These are phyloP conservation scores for Osmoderma eremita DNA, from an alignment of 2,888 invertebrate genomes.

Conservation along the genomic window DNA sequence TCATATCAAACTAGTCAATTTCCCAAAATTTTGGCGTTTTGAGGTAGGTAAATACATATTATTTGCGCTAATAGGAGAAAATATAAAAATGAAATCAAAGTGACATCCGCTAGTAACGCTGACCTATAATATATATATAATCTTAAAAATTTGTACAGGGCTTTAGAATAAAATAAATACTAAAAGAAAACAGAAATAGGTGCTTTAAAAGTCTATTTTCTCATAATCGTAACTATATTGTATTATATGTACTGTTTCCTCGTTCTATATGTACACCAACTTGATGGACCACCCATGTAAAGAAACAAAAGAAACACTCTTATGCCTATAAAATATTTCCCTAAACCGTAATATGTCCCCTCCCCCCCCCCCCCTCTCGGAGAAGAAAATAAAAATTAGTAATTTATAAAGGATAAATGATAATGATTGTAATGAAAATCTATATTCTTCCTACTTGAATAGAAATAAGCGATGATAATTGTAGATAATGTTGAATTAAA, in stretches of 20 bases:
- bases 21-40: too few relatives aligned
- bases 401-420: not conserved
- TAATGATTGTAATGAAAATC: conserved; percentile 47
- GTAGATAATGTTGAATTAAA: conserved; percentile 49
- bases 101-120: too few relatives aligned
- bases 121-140: too few relatives aligned
- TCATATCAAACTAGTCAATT: too few relatives aligned
- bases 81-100: too few relatives aligned
- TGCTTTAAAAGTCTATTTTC: conserved; percentile 25
- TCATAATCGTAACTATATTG: conserved; percentile 22
- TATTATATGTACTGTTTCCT: conserved; percentile 10
- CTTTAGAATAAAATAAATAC: conserved; percentile 12
- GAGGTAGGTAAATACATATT: too few relatives aligned
- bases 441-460: conserved; percentile 60
- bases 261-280: conserved; percentile 6
- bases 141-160: conserved; percentile 20
- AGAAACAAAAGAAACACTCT: conserved; percentile 9
- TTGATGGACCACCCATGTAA: conserved; percentile 21
- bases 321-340: conserved; percentile 14
- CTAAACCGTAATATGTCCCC: not conserved
- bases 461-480: conserved; percentile 54
- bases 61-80: too few relatives aligned
- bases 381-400: conserved; percentile 10
- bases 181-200: conserved; percentile 10
- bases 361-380: too few relatives aligned